A percentile compares a stretch with the other conserved stretches of the same genome.
These are phyloP conservation scores for Rhodophaea formosa DNA, from an alignment of 2,888 invertebrate genomes.

Conservation along the genomic window DNA sequence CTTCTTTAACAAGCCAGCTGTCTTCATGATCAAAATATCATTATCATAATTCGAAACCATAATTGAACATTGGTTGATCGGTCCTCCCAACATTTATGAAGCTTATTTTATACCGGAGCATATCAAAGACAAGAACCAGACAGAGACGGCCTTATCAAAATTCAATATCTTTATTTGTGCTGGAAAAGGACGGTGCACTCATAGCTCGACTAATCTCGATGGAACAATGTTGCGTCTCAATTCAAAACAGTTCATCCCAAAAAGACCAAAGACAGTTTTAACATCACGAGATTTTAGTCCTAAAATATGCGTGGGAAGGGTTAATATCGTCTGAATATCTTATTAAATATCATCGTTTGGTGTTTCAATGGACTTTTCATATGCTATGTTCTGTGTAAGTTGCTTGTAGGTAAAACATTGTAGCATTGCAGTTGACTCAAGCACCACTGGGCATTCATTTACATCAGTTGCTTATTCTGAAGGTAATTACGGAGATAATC, in stretches of 20 bases:
- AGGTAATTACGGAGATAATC: constrained; percentile 40
- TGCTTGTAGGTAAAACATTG: constrained; percentile 50
- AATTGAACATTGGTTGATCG: constrained; percentile 29
- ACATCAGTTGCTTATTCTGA: constrained; percentile 38
- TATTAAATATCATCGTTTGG: constrained; percentile 27
- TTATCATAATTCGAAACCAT: constrained; percentile 30
- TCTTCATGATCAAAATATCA: constrained; percentile 21
- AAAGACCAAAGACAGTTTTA: constrained; percentile 35
- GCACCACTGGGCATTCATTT: constrained; percentile 42
- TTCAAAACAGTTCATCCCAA: constrained; percentile 47
- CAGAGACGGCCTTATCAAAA: constrained; percentile 67
- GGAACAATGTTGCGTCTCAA: constrained; percentile 74
- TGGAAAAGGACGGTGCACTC: constrained; percentile 69
- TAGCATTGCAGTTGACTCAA: constrained; percentile 50
- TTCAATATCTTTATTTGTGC: constrained; percentile 76
- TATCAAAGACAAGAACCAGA: constrained; percentile 52
- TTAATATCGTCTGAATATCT: constrained; percentile 30
- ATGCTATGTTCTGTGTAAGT: constrained; percentile 43
- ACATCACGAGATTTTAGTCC: constrained; percentile 30
- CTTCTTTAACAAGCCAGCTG: constrained; percentile 7
- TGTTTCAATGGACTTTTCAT: constrained; percentile 35
- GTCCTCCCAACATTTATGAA: constrained; percentile 38
- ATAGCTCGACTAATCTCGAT: constrained; percentile 66
- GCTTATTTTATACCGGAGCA: constrained; percentile 44
- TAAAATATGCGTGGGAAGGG: constrained; percentile 29